Evolutionary conservation across 2,888 invertebrate genomes (phyloP).

Genomic region (Latheticus oryzae): DNA sequence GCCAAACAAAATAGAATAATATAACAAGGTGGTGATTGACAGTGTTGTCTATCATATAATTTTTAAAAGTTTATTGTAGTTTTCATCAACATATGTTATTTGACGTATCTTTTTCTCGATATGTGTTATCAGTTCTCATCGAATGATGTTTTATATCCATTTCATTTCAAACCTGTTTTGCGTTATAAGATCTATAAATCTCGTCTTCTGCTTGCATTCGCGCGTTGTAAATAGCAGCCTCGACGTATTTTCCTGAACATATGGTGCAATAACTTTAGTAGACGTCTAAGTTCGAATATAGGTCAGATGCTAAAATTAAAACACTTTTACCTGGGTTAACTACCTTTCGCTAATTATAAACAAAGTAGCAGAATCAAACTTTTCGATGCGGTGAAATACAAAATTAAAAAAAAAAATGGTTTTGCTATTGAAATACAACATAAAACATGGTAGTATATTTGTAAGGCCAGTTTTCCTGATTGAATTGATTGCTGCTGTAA

Average conservation of each 20-base stretch:
- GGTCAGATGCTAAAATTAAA: slow-evolving; percentile 64
- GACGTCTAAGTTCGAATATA: slow-evolving; percentile 56
- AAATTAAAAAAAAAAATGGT: too few species aligned
- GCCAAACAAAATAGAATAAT: too few species aligned
- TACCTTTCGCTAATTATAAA: slow-evolving; percentile 62
- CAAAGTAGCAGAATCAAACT: too few species aligned
- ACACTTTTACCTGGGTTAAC: slow-evolving; percentile 65
- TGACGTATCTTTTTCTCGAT: too few species aligned
- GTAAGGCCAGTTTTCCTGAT: slow-evolving; percentile 3
- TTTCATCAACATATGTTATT: too few species aligned
- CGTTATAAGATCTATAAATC: slow-evolving; percentile 16
- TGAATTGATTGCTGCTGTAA: slow-evolving; percentile 9
- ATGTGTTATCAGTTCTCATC: too few species aligned
- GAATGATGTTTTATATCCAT: background rate
- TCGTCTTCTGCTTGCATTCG: slow-evolving; percentile 15
- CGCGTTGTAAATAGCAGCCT: slow-evolving; percentile 26
- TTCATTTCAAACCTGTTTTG: slow-evolving; percentile 15
- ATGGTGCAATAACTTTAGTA: slow-evolving; percentile 36
- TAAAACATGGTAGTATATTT: too few species aligned
- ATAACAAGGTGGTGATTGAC: too few species aligned
- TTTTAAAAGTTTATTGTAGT: too few species aligned
- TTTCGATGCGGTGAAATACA: too few species aligned
- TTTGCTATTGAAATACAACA: too few species aligned
- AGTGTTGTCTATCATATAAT: too few species aligned
- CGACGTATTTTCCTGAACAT: slow-evolving; percentile 33